These are phyloP conservation scores for Daboia siamensis DNA, from an alignment of 2,113 vertebrate species.

Conservation along the genomic window DNA sequence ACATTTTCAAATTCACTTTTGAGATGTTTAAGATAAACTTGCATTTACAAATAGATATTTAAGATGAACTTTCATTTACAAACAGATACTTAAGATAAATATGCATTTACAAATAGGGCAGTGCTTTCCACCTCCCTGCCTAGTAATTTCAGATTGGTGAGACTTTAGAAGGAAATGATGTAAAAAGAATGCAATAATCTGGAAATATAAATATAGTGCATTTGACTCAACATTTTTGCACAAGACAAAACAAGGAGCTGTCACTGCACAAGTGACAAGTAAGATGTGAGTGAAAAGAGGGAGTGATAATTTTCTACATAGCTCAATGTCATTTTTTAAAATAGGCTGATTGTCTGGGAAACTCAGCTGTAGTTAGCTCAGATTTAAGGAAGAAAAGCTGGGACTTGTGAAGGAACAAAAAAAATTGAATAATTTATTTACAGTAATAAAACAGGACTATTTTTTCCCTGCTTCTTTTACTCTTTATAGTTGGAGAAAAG, in stretches of 20 bases:
- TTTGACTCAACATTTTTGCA: conserved; percentile 38
- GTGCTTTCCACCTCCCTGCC: conserved; percentile 2
- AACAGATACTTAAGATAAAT: background rate
- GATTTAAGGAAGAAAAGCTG: background rate
- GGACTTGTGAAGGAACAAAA: background rate
- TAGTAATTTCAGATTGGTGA: conserved; percentile 21
- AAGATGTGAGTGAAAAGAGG: background rate
- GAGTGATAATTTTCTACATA: background rate
- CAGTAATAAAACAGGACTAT: background rate
- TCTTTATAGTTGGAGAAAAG: background rate
- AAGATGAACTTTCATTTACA: background rate
- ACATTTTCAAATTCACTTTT: conserved; percentile 8
- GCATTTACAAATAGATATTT: conserved; percentile 28
- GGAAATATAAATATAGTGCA: conserved; percentile 7
- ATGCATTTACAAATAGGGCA: conserved; percentile 1
- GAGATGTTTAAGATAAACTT: conserved; percentile 29
- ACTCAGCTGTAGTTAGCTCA: conserved; percentile 10
- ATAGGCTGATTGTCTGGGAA: conserved; percentile 29
- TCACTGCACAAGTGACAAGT: background rate
- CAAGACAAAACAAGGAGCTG: conserved; percentile 22
- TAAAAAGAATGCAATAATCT: conserved; percentile 33
- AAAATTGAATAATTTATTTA: background rate
- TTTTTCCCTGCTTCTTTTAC: background rate
- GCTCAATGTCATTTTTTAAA: background rate
- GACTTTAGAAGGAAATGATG: conserved; percentile 32